Conservation (phyloP, 1,140 invertebrate species). For the Macrosteles quadrilineatus region DNA sequence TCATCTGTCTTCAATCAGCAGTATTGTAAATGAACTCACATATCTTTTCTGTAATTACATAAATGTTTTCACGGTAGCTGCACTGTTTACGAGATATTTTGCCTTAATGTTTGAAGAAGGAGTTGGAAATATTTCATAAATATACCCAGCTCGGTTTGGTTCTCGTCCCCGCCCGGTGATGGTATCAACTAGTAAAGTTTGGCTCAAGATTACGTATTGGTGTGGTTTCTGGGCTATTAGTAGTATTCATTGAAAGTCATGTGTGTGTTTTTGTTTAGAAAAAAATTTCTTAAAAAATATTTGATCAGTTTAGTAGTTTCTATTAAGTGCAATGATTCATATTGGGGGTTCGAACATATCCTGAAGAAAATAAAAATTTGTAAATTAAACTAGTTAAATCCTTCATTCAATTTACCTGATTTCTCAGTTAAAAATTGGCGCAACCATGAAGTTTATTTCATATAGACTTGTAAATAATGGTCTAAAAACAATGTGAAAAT, state of each 20-base stretch:
- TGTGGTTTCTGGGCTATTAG: not conserved
- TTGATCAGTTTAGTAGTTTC: not conserved
- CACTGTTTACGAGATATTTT: not conserved
- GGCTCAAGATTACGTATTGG: not conserved
- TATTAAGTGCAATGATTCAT: too few species aligned
- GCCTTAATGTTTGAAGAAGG: not conserved
- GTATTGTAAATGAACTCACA: conserved; percentile 12
- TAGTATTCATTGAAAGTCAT: not conserved
- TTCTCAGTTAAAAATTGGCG: too few species aligned
- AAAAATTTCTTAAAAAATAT: not conserved
- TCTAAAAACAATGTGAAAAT: too few species aligned
- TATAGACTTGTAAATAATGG: too few species aligned
- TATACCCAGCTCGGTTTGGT: not conserved
- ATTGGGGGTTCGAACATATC: too few species aligned
- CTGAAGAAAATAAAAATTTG: too few species aligned
- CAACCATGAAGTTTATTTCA: too few species aligned
- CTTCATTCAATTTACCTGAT: too few species aligned
- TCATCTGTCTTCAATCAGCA: not conserved
- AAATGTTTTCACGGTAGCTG: not conserved
- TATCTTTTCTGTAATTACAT: conserved; percentile 8
- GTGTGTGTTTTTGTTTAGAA: not conserved
- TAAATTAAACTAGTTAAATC: too few species aligned
- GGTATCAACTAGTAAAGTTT: not conserved
- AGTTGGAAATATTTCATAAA: not conserved
- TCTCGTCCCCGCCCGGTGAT: too few species aligned